phyloP scores from a whole-genome alignment of 92 coral and sea anemone genomes.

The Pocillopora grandis region DNA sequence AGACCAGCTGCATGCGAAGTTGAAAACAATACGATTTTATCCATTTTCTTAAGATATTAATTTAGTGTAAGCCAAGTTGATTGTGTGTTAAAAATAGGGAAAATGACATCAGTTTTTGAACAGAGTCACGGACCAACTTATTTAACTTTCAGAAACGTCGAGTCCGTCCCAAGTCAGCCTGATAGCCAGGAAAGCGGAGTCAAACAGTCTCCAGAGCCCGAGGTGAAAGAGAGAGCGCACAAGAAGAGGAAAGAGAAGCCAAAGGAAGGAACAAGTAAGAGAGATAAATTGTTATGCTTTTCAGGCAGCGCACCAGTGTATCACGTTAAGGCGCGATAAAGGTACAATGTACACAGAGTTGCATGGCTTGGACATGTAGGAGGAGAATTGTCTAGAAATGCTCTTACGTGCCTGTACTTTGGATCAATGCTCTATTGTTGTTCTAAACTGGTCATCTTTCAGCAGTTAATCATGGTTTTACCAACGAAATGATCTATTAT shows the following conservation, averaged over 20 bases:
- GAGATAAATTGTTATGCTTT: background rate
- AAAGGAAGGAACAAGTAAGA: constrained; percentile 63
- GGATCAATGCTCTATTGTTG: too few relatives aligned
- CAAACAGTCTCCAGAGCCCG: constrained; percentile 29
- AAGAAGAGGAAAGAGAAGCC: constrained; percentile 70
- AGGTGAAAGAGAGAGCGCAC: constrained; percentile 54
- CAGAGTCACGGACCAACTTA: too few relatives aligned
- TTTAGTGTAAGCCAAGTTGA: background rate
- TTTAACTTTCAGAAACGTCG: background rate
- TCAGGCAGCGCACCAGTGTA: background rate
- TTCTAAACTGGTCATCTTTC: too few relatives aligned
- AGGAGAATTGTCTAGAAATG: too few relatives aligned
- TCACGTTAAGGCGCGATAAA: background rate
- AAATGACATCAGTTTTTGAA: background rate
- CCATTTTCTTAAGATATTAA: background rate
- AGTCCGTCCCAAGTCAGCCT: background rate
- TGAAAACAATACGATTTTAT: background rate
- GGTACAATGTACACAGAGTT: background rate
- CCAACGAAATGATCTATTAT: too few relatives aligned
- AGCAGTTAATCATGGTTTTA: too few relatives aligned
- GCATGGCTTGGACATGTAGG: too few relatives aligned
- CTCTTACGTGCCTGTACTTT: too few relatives aligned
- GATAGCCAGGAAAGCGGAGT: background rate
- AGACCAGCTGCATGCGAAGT: too few relatives aligned
- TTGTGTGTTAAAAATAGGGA: background rate